Evolutionary conservation across 2,888 invertebrate species (phyloP).

Genomic region (Auanema freiburgensis): DNA sequence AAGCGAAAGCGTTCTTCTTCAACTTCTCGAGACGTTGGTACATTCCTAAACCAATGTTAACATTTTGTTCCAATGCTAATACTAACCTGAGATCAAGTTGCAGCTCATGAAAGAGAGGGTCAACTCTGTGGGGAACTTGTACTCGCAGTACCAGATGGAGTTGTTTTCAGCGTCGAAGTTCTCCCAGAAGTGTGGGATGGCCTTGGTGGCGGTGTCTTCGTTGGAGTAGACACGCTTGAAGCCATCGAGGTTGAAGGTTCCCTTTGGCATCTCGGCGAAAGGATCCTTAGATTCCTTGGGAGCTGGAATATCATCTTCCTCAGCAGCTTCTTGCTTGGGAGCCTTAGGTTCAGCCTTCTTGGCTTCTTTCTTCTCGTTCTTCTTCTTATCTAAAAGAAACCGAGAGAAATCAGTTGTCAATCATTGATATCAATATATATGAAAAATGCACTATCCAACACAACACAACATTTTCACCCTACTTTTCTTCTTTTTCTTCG

Average conservation of each 20-base stretch:
- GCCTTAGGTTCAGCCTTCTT: slow-evolving; percentile 54
- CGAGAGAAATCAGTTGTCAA: background rate
- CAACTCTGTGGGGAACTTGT: slow-evolving; percentile 91
- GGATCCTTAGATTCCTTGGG: slow-evolving; percentile 77
- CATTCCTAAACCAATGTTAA: slow-evolving; percentile 76
- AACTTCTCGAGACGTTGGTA: slow-evolving; percentile 96
- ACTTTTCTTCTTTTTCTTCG: too few relatives aligned
- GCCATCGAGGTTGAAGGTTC: slow-evolving; percentile 90
- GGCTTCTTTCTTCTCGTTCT: slow-evolving; percentile 65
- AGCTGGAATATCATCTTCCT: slow-evolving; percentile 64
- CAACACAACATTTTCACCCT: too few relatives aligned
- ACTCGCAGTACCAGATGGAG: slow-evolving; percentile 95
- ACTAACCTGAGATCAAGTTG: slow-evolving; percentile 85
- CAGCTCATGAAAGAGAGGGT: slow-evolving; percentile 94
- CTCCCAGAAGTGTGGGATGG: slow-evolving; percentile 96
- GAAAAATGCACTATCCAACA: too few relatives aligned
- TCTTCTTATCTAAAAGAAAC: slow-evolving; percentile 25
- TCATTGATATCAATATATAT: too few relatives aligned
- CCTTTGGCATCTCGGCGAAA: slow-evolving; percentile 85
- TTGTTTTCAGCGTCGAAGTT: slow-evolving; percentile 88
- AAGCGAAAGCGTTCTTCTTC: slow-evolving; percentile 93
- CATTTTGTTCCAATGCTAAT: slow-evolving; percentile 7
- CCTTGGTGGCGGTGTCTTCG: slow-evolving; percentile 82
- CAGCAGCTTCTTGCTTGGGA: slow-evolving; percentile 66
- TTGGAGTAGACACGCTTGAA: slow-evolving; percentile 97